Base-by-base conservation (phyloP, 1,140 invertebrate genomes). In the Papilio dardanus region DNA sequence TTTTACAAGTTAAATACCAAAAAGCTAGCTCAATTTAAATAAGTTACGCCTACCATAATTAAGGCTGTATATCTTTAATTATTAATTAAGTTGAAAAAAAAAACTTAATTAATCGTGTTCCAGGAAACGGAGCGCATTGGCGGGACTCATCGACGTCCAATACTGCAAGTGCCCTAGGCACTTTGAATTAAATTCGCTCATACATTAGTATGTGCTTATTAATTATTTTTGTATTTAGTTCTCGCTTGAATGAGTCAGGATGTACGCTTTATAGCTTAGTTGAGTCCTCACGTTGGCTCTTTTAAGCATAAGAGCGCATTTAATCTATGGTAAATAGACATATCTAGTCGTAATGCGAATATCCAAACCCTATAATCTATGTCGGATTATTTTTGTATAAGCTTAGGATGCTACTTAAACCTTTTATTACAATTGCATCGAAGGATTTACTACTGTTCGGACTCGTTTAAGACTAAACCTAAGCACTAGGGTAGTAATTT, bases 81-180 rank as follows among this genome's bases (percentile, higher is more conserved):
- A 74, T 73, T 74, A 37, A 46, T 74, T 40, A 28, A 28, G 10
- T 12, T 58, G 3, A 28, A 58, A 46, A 74, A 73, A 77, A 77
- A 74, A 74, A 76, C 65, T 67, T 77, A 74, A 77, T 77, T 50
- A 67, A 74, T 21, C 46, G 65, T 30, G 54, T 66, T 76, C 71
- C 74, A 77, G 71, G 76, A 80, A 80, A 77, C 76, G 79, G 79
- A 80, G 50, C 76, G 69, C 76, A 77, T 77, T 76, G 76, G 76
- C 62, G 65, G n/a, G 62, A 77, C 76, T 74, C 50, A 35, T 74
- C n/a, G 62, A n/a, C 74, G 42, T 67, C 62, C 37, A 46, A 73
- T 73, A 73, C 46, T 30, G 69, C 30, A 50, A 58, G 30, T 35
- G 71, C 12, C 46, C 16, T n/a, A 21, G 40, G 35, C 66, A 40